Evolutionary conservation across 2,888 invertebrate genomes (phyloP), one percentile per base, ranked within the genome.

Genomic region (Melieria picta): DNA sequence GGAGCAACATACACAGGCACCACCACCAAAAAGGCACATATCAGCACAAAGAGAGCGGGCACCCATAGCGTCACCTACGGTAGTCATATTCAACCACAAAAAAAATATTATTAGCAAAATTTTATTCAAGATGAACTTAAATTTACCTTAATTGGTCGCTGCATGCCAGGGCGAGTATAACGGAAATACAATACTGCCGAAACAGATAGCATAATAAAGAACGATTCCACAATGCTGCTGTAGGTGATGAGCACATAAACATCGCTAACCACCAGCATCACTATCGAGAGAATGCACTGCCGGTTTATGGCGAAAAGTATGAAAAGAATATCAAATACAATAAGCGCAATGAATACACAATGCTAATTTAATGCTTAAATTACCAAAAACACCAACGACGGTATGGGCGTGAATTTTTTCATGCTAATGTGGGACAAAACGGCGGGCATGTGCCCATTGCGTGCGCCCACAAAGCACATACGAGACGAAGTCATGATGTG

Each of bases 401-500:
- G 94, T 75, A 93, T 88, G 0, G 96, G 96, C 2, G 95, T 94
- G 82, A 90, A 90, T 80, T 91, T 91, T 66, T 91, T 89, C 7
- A 94, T 86, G 84, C 93, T 94, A 77, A 96, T 93, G 79, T 95
- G 92, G 0, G 94, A 93, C 47, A 96, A 87, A 80, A 94, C 87
- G 4, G 91, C 90, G 0, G 96, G 96, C 89, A 96, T 94, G 82
- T 96, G 95, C 0, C 95, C 95, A 80, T 94, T 94, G 74, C 96
- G 89, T 0, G 96, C 95, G n/a, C 95, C 95, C 9, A 95, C 95
- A 85, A 95, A 96, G 81, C 95, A 93, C 92, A 96, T 93, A 75
- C 95, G 91, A 3, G 97, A 96, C 7, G 96, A 96, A 30, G 98
- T 94, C 94, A 98, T 97, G 65, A 98, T 95, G 82, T 97, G 97